Conservation (phyloP, 2,888 invertebrate genomes). For the Drosophila phalerata region DNA sequence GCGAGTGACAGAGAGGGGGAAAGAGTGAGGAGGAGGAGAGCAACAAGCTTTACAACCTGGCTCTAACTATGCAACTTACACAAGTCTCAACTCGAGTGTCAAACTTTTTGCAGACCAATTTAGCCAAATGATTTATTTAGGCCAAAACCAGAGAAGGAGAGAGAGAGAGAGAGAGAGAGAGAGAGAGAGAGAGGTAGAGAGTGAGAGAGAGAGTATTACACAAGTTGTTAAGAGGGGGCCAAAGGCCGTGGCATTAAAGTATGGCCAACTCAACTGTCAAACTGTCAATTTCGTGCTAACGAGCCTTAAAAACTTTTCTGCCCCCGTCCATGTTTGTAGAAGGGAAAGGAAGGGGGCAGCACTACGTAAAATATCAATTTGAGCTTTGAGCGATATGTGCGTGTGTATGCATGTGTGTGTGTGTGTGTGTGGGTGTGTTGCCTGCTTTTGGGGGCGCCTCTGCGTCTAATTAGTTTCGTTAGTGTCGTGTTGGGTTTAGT, state of each 20-base stretch:
- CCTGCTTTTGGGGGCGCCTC: slow-evolving; percentile 72
- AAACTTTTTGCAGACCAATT: slow-evolving; percentile 81
- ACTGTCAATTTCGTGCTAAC: slow-evolving; percentile 82
- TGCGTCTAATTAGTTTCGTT: slow-evolving; percentile 81
- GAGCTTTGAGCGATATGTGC: slow-evolving; percentile 60
- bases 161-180: not conserved
- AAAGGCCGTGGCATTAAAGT: slow-evolving; percentile 76
- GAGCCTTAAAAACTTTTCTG: slow-evolving; percentile 78
- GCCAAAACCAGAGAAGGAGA: slow-evolving; percentile 54
- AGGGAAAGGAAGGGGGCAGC: not conserved
- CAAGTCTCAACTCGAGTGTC: slow-evolving; percentile 78
- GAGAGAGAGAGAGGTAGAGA: not conserved
- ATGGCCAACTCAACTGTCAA: slow-evolving; percentile 82
- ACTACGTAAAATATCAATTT: slow-evolving; percentile 79
- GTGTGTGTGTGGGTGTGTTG: slow-evolving; percentile 32
- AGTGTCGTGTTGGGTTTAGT: slow-evolving; percentile 66
- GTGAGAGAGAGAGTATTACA: slow-evolving; percentile 5
- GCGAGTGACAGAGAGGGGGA: not conserved
- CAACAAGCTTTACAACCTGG: slow-evolving; percentile 49
- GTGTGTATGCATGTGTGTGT: slow-evolving; percentile 9
- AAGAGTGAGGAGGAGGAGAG: not conserved
- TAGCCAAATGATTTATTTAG: slow-evolving; percentile 82
- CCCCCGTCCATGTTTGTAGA: slow-evolving; percentile 17
- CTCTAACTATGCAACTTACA: slow-evolving; percentile 56
- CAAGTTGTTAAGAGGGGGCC: slow-evolving; percentile 25